phyloP scores from a whole-genome alignment of 2,113 vertebrate genomes.

The Phodopus roborovskii region DNA sequence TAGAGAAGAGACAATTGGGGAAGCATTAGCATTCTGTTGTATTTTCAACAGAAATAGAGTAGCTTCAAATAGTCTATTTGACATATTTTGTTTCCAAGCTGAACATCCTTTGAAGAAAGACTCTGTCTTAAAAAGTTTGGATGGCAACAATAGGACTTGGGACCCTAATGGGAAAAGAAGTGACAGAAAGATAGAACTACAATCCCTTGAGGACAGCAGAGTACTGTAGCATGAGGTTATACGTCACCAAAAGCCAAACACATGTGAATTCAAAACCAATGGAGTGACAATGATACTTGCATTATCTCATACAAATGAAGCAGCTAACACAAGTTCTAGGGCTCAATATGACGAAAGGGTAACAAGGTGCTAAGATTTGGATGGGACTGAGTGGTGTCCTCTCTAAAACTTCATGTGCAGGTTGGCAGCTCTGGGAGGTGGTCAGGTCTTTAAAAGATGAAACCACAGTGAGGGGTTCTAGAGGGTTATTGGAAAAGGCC shows the following conservation, averaged over 20 bases:
- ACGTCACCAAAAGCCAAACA: background rate
- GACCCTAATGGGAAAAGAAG: background rate
- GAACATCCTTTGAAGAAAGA: constrained; percentile 12
- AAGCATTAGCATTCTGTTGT: background rate
- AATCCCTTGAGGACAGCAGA: background rate
- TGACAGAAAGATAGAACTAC: background rate
- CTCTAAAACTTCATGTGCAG: background rate
- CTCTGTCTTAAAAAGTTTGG: background rate
- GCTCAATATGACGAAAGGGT: background rate
- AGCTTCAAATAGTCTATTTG: constrained; percentile 5
- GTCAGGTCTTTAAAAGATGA: background rate
- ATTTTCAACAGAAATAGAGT: constrained; percentile 3
- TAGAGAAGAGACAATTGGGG: background rate
- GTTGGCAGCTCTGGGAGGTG: background rate
- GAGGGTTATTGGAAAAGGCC: background rate
- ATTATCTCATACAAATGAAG: background rate
- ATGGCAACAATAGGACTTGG: background rate
- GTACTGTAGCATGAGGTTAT: background rate
- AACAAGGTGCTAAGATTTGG: background rate
- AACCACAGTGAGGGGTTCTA: background rate
- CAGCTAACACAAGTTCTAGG: background rate
- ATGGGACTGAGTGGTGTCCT: background rate
- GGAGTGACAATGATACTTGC: background rate
- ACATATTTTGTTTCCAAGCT: background rate
- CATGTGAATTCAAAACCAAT: background rate